These are phyloP conservation scores for Spermophilus dauricus DNA, from an alignment of 2,113 vertebrate species.

Conservation along the genomic window DNA sequence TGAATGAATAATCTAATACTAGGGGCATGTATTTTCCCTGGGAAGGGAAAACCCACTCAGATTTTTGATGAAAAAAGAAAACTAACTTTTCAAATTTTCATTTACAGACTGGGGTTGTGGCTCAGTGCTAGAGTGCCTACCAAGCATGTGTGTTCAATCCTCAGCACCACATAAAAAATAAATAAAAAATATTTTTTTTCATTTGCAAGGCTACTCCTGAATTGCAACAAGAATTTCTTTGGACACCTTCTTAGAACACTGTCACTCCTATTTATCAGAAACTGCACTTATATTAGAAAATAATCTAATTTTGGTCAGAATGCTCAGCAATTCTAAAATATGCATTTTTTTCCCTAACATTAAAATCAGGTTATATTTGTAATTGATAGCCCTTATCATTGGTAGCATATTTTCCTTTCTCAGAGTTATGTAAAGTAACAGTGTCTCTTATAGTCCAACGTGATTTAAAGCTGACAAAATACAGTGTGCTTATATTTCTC, in stretches of 20 bases:
- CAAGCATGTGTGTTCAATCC: too few species aligned
- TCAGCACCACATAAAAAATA: too few species aligned
- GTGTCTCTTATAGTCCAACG: background rate
- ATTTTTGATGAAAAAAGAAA: slow-evolving; percentile 22
- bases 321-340: background rate
- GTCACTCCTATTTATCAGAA: background rate
- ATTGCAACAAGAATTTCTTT: background rate
- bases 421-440: slow-evolving; percentile 39
- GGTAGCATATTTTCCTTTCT: background rate
- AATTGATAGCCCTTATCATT: background rate
- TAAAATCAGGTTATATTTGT: background rate
- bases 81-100: background rate
- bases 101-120: background rate
- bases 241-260: background rate
- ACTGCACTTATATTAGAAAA: slow-evolving; percentile 15
- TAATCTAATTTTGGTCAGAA: slow-evolving; percentile 7
- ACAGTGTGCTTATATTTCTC: background rate
- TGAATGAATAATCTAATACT: background rate
- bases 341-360: background rate
- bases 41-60: background rate
- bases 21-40: background rate
- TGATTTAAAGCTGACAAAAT: slow-evolving; percentile 65
- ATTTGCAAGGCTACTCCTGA: background rate
- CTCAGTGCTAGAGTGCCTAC: too few species aligned
- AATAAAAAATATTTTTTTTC: background rate